These are phyloP conservation scores for Philopedon plagiatum DNA, from an alignment of 2,888 invertebrate genomes.

Conservation along the genomic window DNA sequence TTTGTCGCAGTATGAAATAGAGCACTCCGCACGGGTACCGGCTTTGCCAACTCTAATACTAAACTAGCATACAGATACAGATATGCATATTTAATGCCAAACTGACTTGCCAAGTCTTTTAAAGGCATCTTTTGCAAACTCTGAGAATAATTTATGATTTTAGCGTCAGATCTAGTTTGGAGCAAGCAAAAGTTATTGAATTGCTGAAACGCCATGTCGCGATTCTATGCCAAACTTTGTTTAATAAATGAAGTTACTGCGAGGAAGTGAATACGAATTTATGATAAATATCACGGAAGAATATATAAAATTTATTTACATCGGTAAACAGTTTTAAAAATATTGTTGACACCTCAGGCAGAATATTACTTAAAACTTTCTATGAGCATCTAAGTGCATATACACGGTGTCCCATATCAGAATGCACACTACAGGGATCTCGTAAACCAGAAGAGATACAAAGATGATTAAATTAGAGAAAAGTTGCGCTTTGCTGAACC, in stretches of 20 bases:
- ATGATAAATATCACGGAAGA: neutral
- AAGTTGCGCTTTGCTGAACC: too few relatives aligned
- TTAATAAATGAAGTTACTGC: conserved; percentile 15
- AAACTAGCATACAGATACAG: conserved; percentile 9
- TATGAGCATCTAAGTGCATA: too few relatives aligned
- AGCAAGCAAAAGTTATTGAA: conserved; percentile 37
- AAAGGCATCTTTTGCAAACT: conserved; percentile 34
- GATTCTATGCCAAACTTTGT: conserved; percentile 6
- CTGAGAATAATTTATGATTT: conserved; percentile 42
- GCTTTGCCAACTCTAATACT: too few relatives aligned
- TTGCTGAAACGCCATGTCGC: conserved; percentile 23
- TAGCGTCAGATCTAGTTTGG: conserved; percentile 26
- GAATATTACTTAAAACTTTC: too few relatives aligned
- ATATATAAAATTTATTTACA: neutral
- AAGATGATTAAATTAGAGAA: too few relatives aligned
- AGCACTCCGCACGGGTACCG: too few relatives aligned
- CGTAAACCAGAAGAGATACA: too few relatives aligned
- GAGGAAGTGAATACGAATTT: neutral
- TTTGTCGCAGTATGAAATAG: too few relatives aligned
- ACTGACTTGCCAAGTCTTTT: conserved; percentile 32
- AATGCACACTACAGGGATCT: too few relatives aligned
- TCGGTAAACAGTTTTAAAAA: too few relatives aligned
- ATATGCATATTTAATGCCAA: conserved; percentile 32
- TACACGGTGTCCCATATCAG: too few relatives aligned
- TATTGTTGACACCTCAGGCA: too few relatives aligned